Base-by-base conservation (phyloP, 1,140 invertebrate genomes). In the Drosophila lini region DNA sequence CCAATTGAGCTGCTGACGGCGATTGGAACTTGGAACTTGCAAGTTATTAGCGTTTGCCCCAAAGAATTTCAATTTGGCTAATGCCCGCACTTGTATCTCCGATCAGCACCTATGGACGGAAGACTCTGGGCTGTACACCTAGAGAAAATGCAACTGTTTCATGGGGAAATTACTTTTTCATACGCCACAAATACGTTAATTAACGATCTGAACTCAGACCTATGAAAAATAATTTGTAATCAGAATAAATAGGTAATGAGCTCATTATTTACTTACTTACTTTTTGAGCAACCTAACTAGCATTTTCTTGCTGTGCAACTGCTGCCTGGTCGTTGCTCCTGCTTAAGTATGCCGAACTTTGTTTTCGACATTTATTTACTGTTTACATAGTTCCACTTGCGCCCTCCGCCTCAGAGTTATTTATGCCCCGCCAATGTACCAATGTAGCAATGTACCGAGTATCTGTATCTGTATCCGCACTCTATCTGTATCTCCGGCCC, bases 61-160 rank as follows among this genome's bases (percentile, higher is more conserved):
- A 31, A 60, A 50, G 75, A 81, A 82, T 82, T 86, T 86, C 81
- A 86, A 86, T 86, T 86, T 80, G 63, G 74, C 74, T 73, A 67
- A 81, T 78, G 74, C 47, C 68, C 50, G 67, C 19, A 62, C 55
- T 50, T 58, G 58, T 70, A 53, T 59, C 61, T 73, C 41, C 36
- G 56, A 61, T 56, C 65, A 31, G 64, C 74, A 70, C 67, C 59
- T 42, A 36, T 6, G 22, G n/a, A 19, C 63, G 22, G n/a, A 19
- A 57, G 15, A 42, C 31, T 63, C 36, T 42, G 28, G 5, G 44
- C 42, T 38, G n/a, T 55, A 16, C 28, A 52, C 22, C 0, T 25
- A 4, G 15, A 47, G 13, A 47, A 47, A 41, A 9, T 0, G 31
- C 0, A 8, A 32, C 31, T 32, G 25, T 28, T 28, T 28, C 25